A percentile compares a stretch with the other conserved stretches of the same genome.
Evolutionary conservation across 2,888 invertebrate genomes (phyloP).

Genomic region (Drosophila testacea): DNA sequence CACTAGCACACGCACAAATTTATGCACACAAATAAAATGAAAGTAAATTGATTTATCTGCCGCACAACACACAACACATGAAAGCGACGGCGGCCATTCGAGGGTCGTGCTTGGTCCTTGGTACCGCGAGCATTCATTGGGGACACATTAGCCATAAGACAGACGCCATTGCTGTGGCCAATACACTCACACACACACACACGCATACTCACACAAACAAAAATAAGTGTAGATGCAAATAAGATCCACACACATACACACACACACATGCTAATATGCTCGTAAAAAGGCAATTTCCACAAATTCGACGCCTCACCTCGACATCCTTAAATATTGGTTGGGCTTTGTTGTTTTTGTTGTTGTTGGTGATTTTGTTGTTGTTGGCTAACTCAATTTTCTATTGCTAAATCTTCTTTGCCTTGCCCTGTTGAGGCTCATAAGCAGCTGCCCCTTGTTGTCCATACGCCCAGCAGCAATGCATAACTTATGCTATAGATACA

Average conservation of each 20-base stretch:
- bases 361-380: slow-evolving; percentile 42
- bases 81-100: slow-evolving; percentile 36
- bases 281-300: slow-evolving; percentile 83
- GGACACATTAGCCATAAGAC: slow-evolving; percentile 81
- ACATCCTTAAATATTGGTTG: slow-evolving; percentile 51
- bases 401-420: slow-evolving; percentile 67
- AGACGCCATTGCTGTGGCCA: slow-evolving; percentile 58
- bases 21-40: slow-evolving; percentile 78
- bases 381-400: slow-evolving; percentile 80
- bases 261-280: slow-evolving; percentile 72
- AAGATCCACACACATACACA: slow-evolving; percentile 32
- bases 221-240: slow-evolving; percentile 68
- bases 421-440: slow-evolving; percentile 53
- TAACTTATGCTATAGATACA: slow-evolving; percentile 59
- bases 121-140: slow-evolving; percentile 73
- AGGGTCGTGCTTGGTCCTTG: slow-evolving; percentile 52
- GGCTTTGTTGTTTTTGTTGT: slow-evolving; percentile 37
- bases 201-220: slow-evolving; percentile 30
- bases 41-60: slow-evolving; percentile 81
- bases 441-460: slow-evolving; percentile 46
- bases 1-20: slow-evolving; percentile 55
- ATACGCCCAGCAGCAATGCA: slow-evolving; percentile 43
- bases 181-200: slow-evolving; percentile 32
- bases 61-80: slow-evolving; percentile 39
- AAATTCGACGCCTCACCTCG: slow-evolving; percentile 64